Evolutionary conservation across 2,797 vertebrate genomes (phyloP).

Genomic region (Falco novaeseelandiae): DNA sequence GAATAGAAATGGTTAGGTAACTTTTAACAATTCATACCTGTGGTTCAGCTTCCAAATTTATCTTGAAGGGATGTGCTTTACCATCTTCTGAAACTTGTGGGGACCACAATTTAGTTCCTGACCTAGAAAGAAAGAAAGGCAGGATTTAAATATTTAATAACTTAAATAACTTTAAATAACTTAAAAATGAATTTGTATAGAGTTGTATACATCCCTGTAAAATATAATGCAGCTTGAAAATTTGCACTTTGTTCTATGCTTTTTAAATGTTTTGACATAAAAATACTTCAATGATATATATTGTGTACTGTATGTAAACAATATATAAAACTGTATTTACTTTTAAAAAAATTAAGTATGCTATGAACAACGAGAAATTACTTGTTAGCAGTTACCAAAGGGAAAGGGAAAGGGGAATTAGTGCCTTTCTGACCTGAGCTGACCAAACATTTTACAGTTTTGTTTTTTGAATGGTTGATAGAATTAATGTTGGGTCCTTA

Average conservation of each 20-base stretch:
- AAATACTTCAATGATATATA: background rate
- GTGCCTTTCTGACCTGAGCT: background rate
- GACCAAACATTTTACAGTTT: background rate
- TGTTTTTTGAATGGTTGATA: background rate
- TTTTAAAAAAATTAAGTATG: rapidly evolving
- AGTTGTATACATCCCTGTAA: background rate
- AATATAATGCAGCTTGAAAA: background rate
- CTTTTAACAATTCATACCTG: constrained; percentile 82
- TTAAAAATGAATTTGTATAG: background rate
- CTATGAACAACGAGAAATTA: background rate
- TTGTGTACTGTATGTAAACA: background rate
- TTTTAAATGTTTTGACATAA: background rate
- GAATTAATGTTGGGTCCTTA: background rate
- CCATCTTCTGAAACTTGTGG: constrained; percentile 87
- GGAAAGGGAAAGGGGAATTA: background rate
- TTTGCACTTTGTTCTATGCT: background rate
- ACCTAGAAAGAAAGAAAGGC: constrained; percentile 73
- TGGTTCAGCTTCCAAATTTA: constrained; percentile 91
- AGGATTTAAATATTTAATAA: background rate
- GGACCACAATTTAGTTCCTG: constrained; percentile 90
- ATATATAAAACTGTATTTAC: background rate
- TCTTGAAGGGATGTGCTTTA: constrained; percentile 86
- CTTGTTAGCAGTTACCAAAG: background rate
- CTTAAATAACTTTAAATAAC: too few species aligned
- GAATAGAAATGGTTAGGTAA: background rate